Evolutionary conservation across 1,140 invertebrate genomes (phyloP).

Genomic region (Harpegnathos saltator): DNA sequence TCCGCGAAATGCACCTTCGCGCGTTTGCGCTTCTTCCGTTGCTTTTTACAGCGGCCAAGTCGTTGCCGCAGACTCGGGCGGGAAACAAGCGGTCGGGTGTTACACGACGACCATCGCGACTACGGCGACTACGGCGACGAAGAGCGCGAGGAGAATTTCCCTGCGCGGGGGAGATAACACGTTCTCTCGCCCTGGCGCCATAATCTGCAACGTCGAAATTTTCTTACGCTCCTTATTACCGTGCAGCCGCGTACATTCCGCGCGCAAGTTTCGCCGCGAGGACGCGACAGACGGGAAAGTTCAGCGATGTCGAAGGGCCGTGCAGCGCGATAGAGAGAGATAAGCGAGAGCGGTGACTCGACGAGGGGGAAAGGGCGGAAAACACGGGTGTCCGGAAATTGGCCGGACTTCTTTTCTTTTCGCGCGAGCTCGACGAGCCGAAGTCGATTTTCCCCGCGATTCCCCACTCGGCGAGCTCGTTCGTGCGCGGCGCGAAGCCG

Average conservation of each 20-base stretch:
- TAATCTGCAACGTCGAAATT: slow-evolving; percentile 16
- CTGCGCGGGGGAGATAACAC: not conserved
- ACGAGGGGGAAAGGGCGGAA: not conserved
- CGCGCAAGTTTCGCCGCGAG: not conserved
- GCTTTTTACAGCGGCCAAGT: not conserved
- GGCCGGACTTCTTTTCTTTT: not conserved
- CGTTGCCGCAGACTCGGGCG: slow-evolving; percentile 22
- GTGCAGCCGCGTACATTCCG: not conserved
- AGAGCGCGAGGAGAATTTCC: not conserved
- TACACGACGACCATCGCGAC: not conserved
- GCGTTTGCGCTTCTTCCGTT: slow-evolving; percentile 1
- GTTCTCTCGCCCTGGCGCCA: not conserved
- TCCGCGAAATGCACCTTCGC: slow-evolving; percentile 21
- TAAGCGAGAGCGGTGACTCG: too few species aligned
- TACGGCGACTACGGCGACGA: too few species aligned
- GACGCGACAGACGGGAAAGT: not conserved
- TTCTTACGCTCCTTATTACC: slow-evolving; percentile 21
- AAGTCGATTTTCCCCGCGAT: not conserved
- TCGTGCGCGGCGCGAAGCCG: not conserved
- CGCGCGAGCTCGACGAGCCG: not conserved
- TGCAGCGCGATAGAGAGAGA: slow-evolving; percentile 17
- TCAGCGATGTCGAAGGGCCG: slow-evolving; percentile 5
- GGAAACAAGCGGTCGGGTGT: slow-evolving; percentile 15
- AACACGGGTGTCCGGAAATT: not conserved
- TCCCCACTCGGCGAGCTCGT: not conserved